Base-by-base conservation (phyloP, 2,888 invertebrate species). In the Tortricodes alternella region DNA sequence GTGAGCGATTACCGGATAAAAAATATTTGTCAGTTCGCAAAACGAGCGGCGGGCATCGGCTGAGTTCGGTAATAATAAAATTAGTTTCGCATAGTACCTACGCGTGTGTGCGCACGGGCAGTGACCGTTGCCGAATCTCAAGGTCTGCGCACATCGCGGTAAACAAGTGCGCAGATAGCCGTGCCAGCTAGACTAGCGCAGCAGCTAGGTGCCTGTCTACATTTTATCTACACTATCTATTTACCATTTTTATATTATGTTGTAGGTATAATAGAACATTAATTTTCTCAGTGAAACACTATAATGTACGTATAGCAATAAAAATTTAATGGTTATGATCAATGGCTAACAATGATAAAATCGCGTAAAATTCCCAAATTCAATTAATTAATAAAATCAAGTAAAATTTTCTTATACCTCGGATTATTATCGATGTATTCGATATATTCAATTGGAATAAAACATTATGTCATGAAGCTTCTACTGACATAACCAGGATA, bases 61-160 rank as follows among this genome's bases (percentile, higher is more conserved):
- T 67, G 72, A 70, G 73, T 70, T 67, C 69, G 73, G 73, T 80
- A 77, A 78, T 80, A 79, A 79, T 76, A 81, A 77, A 74, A 79
- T 74, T 66, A 74, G 52, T 51, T 48, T 57, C 48, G 23, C 41
- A 78, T 74, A 71, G 67, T 74, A 73, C 70, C n/a, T n/a, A n/a
- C 65, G 68, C 66, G 68, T 68, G 72, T 70, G 78, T 72, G 78
- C 71, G 73, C 74, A 67, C 76, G 80, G 87, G 89, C 88, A 89
- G 67, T 89, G 89, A 89, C 89, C 89, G 87, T 74, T 62, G 86
- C 83, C 88, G 77, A 90, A 89, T 87, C 78, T 89, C 89, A 90
- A 90, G 89, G 89, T 84, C 89, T 81, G 85, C 83, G 77, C 76
- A 73, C 71, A 78, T 76, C 81, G 84, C 76, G 70, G 85, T 88